Evolutionary conservation across 2,797 vertebrate genomes (phyloP), one percentile per base, ranked within the genome.

Genomic region (Anisognathus igniventris): DNA sequence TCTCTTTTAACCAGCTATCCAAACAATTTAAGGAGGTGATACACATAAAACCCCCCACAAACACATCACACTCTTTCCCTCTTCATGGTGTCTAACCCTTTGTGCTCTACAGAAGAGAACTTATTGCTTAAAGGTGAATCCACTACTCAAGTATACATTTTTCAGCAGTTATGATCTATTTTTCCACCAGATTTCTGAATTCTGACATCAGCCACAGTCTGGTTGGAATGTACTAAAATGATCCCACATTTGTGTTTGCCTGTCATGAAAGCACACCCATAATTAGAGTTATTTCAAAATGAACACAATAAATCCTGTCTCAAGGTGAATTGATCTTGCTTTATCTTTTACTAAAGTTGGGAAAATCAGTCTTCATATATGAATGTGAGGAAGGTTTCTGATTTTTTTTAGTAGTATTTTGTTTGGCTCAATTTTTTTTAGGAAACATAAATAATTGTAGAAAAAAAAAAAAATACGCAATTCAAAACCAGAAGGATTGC

Each of bases 391-490:
- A 86, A 65, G 2, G 0, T 45, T 86, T 74, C 16, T n/a, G 25
- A 68, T 42, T 6, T 31, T 1, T 75, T 78, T 44, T 39, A 33
- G 16, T 4, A 21, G 2, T 5, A 2, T 60, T 71, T 74, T 61
- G 2, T 25, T 30, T n/a, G 12, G 4, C 48, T 8, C 6, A 9
- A 13, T 33, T 31, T 13, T 39, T 68, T 57, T 11, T 56, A 30
- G 33, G 11, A 57, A 21, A 4, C 6, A 7, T 18, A 50, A 31
- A 6, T 50, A 68, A 39, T 28, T 2, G 2, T 27, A 48, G 18
- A 60, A 58, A 66, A 58, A 33, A 16, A 1, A 33, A 10, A 2
- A 3, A 4, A 2, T 25, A 35, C 14, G 2, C 7, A 30, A 2
- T 60, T 21, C 3, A 57, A 77, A 90, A 4, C 2, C 12, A 42